These are phyloP conservation scores for Sphaeridia pumilis DNA, from an alignment of 2,888 invertebrate genomes.

Conservation along the genomic window DNA sequence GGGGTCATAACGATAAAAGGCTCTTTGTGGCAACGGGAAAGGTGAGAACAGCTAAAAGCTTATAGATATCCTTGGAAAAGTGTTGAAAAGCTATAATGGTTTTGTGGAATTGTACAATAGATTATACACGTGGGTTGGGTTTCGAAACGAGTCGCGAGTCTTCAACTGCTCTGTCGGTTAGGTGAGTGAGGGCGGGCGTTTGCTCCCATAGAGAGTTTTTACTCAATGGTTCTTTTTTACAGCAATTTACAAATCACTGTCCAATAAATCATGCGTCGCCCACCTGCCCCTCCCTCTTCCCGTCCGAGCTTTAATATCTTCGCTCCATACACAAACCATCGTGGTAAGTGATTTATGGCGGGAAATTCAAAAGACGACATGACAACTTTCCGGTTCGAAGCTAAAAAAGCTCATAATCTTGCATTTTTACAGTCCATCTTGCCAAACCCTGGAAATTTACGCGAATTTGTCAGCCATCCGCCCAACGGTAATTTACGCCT, in stretches of 20 bases:
- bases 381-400: background rate
- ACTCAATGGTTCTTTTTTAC: too few species aligned
- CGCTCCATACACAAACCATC: slow-evolving; percentile 85
- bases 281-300: slow-evolving; percentile 75
- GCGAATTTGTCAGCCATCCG: slow-evolving; percentile 87
- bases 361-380: too few species aligned
- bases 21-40: slow-evolving; percentile 88
- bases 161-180: slow-evolving; percentile 78
- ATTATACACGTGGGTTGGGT: slow-evolving; percentile 83
- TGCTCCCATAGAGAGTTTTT: too few species aligned
- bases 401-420: background rate
- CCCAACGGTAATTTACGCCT: slow-evolving; percentile 71
- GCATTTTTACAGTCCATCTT: slow-evolving; percentile 66
- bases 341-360: slow-evolving; percentile 53
- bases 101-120: slow-evolving; percentile 1
- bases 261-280: slow-evolving; percentile 60
- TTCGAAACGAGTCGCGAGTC: slow-evolving; percentile 73
- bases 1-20: slow-evolving; percentile 96
- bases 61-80: background rate
- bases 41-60: slow-evolving; percentile 9
- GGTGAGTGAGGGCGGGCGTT: background rate
- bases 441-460: slow-evolving; percentile 72
- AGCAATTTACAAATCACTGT: slow-evolving; percentile 54
- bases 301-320: slow-evolving; percentile 69
- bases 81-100: background rate